A percentile compares a stretch with the other conserved stretches of the same genome.
These are phyloP conservation scores for Sitta carolinensis DNA, from an alignment of 2,797 vertebrate species.

Conservation along the genomic window DNA sequence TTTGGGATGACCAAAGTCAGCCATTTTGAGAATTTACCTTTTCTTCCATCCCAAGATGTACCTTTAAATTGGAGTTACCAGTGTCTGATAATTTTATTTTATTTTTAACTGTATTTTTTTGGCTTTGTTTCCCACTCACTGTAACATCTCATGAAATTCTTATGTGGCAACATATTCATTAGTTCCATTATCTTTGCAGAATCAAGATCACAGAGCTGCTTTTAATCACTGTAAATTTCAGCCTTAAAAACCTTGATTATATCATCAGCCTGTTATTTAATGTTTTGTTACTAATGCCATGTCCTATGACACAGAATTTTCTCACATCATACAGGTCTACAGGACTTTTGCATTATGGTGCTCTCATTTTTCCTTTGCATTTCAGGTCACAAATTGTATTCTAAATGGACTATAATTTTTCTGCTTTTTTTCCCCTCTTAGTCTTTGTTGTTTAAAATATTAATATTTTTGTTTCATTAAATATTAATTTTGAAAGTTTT, in stretches of 20 bases:
- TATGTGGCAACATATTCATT: background rate
- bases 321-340: background rate
- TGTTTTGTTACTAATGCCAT: background rate
- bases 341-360: background rate
- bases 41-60: background rate
- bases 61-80: background rate
- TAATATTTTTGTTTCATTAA: background rate
- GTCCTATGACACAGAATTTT: background rate
- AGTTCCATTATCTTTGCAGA: background rate
- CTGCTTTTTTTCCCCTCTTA: background rate
- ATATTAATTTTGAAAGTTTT: background rate
- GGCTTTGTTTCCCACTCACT: background rate
- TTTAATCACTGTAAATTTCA: background rate
- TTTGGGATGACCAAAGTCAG: background rate
- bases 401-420: background rate
- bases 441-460: background rate
- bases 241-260: background rate
- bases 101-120: background rate
- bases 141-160: background rate
- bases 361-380: background rate
- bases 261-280: background rate
- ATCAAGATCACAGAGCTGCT: background rate
- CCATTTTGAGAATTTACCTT: background rate
- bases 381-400: background rate
- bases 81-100: background rate